These are phyloP conservation scores for Drosophila prostipennis DNA, from an alignment of 2,888 invertebrate species.

Conservation along the genomic window DNA sequence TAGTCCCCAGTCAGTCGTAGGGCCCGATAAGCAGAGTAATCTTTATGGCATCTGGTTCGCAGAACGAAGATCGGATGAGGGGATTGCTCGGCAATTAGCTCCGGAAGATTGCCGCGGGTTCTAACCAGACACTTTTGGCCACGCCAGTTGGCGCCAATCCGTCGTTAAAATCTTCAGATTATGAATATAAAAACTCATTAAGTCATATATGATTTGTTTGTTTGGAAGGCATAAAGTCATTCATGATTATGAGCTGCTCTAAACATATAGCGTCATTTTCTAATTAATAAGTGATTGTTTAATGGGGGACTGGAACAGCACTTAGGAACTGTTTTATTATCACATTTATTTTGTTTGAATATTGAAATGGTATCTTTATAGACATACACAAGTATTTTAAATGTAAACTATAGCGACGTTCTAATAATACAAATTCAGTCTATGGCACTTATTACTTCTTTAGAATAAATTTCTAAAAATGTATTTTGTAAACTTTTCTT, in stretches of 20 bases:
- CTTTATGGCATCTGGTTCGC: conserved; percentile 36
- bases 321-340: too few relatives aligned
- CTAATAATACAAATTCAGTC: too few relatives aligned
- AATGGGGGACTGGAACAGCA: not conserved
- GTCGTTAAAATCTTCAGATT: conserved; percentile 27
- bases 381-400: too few relatives aligned
- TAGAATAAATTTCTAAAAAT: too few relatives aligned
- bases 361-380: too few relatives aligned
- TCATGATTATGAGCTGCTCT: not conserved
- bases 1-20: conserved; percentile 21
- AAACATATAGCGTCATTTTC: not conserved
- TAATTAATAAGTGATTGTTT: not conserved
- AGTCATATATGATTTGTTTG: conserved; percentile 11
- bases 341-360: too few relatives aligned
- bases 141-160: conserved; percentile 20
- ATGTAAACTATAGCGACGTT: too few relatives aligned
- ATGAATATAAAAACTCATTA: conserved; percentile 22
- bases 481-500: not conserved
- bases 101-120: not conserved
- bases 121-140: conserved; percentile 12
- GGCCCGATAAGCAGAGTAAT: conserved; percentile 32
- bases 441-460: too few relatives aligned
- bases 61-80: conserved; percentile 9
- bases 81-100: too few relatives aligned
- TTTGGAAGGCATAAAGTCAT: conserved; percentile 1